phyloP scores from a whole-genome alignment of 2,888 invertebrate genomes.

The Drosophila percnosoma region DNA sequence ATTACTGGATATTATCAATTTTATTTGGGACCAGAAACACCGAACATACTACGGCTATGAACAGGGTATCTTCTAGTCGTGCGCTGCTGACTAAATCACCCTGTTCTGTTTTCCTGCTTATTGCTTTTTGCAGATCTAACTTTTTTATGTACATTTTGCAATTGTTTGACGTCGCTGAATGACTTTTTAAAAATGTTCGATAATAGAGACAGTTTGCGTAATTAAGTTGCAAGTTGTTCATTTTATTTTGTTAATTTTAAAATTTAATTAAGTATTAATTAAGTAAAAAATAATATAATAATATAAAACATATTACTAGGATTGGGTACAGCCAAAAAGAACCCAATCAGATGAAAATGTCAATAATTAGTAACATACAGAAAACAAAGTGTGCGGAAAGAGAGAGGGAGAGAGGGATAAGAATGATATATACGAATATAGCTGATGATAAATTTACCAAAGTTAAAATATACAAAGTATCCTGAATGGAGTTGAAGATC shows the following conservation, averaged over 20 bases:
- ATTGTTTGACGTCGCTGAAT: neutral
- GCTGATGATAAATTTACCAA: neutral
- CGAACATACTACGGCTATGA: neutral
- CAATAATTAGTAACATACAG: neutral
- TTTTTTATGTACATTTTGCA: neutral
- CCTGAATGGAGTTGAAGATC: neutral
- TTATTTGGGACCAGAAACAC: neutral
- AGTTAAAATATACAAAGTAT: neutral
- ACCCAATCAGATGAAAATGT: neutral
- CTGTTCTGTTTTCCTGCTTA: neutral
- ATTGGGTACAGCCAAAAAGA: neutral
- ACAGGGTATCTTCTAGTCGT: neutral
- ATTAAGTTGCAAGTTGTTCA: neutral
- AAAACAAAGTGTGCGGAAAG: neutral
- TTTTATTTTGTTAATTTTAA: no score
- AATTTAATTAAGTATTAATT: no score
- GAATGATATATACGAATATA: neutral
- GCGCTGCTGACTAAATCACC: neutral
- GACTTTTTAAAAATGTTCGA: neutral
- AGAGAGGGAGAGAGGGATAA: neutral
- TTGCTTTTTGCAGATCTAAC: slow-evolving; percentile 10
- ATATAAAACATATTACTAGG: neutral
- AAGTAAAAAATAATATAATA: neutral
- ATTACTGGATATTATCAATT: neutral
- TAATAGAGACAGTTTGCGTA: no score